Conservation (phyloP, 2,797 vertebrate species). For the Chloroceryle amazona region DNA sequence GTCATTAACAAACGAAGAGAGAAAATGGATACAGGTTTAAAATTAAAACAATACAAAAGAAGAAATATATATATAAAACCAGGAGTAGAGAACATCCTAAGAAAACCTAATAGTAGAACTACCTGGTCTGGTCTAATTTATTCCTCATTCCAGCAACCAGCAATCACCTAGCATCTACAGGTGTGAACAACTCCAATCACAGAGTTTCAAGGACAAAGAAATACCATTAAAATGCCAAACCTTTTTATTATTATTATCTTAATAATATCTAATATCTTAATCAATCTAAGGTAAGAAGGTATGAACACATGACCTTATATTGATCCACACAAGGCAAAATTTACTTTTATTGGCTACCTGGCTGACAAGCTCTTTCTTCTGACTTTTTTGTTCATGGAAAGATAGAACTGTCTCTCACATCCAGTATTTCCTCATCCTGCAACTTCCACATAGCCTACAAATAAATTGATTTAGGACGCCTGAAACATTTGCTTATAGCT, state of each 20-base stretch:
- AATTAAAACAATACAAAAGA: not conserved
- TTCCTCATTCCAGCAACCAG: not conserved
- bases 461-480: not conserved
- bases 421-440: not conserved
- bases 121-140: not conserved
- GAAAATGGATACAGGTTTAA: not conserved
- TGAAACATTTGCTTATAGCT: not conserved
- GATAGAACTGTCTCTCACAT: not conserved
- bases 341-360: not conserved
- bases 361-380: conserved; percentile 13
- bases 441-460: not conserved
- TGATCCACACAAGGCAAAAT: conserved; percentile 18
- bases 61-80: not conserved
- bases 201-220: conserved; percentile 36
- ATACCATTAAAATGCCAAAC: not conserved
- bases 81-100: not conserved
- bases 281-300: not conserved
- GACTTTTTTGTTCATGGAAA: not conserved
- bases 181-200: not conserved
- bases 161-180: not conserved
- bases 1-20: not conserved
- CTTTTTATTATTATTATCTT: not conserved
- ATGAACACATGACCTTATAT: not conserved
- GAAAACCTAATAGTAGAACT: not conserved
- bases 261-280: conserved; percentile 29